Conservation (phyloP, 2,888 invertebrate species). For the Cheilosia vulpina region DNA sequence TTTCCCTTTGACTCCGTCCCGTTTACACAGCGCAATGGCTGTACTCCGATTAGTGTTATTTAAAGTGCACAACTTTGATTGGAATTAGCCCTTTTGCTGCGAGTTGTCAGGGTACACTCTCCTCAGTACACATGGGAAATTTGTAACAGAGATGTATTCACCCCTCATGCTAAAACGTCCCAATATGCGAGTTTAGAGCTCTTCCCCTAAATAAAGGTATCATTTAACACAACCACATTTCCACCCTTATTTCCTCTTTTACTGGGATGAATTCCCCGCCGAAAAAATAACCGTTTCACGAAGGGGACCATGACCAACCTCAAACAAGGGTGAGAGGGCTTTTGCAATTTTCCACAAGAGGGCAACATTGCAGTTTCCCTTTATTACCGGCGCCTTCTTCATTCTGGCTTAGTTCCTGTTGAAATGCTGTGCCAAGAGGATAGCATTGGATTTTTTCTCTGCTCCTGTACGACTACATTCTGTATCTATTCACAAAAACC, state of each 20-base stretch:
- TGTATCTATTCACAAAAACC: conserved; percentile 33
- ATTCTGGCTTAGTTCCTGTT: conserved; percentile 55
- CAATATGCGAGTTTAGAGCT: background rate
- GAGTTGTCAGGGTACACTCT: too few species aligned
- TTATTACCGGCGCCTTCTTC: conserved; percentile 41
- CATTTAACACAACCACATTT: background rate
- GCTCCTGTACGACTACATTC: background rate
- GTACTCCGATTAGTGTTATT: too few species aligned
- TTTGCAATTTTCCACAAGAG: background rate
- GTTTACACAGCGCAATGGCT: too few species aligned
- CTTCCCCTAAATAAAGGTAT: background rate
- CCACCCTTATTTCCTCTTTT: background rate
- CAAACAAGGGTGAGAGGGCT: conserved; percentile 1
- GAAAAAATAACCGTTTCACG: conserved; percentile 41
- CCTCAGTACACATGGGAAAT: background rate
- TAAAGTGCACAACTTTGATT: too few species aligned
- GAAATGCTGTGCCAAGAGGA: conserved; percentile 29
- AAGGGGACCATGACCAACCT: conserved; percentile 1
- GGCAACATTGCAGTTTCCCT: background rate
- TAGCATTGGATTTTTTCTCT: background rate
- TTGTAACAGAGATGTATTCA: background rate
- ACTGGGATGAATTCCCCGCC: background rate
- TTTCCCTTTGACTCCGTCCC: too few species aligned
- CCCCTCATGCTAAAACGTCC: background rate
- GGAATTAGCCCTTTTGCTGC: too few species aligned